Base-by-base conservation (phyloP, 2,797 vertebrate genomes). In the Micrastur ruficollis region DNA sequence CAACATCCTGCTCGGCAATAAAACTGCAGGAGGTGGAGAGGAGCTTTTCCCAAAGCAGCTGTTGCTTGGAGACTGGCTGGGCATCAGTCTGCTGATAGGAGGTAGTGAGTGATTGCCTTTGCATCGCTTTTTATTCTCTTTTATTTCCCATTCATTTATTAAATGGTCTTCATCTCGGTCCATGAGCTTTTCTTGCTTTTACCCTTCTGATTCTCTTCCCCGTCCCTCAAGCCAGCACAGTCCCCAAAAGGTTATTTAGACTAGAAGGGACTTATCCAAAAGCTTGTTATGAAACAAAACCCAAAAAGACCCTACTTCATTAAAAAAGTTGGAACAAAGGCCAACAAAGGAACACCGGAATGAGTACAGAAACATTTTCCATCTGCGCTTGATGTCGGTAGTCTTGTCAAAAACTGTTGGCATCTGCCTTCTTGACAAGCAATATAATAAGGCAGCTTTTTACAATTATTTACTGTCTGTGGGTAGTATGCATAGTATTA, bases 241-340 rank as follows among this genome's bases (percentile, higher is more conserved):
- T 42, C 9, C 8, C 11, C 11, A 18, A 20, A 34, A 52, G 4
- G 9, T 22, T 66, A 14, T 49, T 44, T 40, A 49, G 7, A 27
- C 7, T 11, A 16, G 0, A 0, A 58, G 21, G 1, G 12, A 58
- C 6, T 38, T 15, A 34, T 5, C 8, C 14, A 36, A 31, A 70
- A 52, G 5, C 4, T 23, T 73, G 27, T 49, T 27, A 42, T 13
- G 13, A 55, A 81, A 55, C 3, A 46, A 71, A 63, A 18, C 1
- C 0, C 3, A 12, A 22, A 56, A 74, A 58, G 0, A 6, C 4
- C 2, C 8, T 14, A 6, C 52, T 79, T 73, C 31, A 21, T 38
- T 63, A 53, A 31, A 62, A 79, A 53, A 2, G 2, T 11, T 49
- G 11, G 34, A 17, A 49, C n/a, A 62, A 67, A 34, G 9, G 8